Evolutionary conservation across 2,113 vertebrate species (phyloP).

Genomic region (Oryzias melastigma): DNA sequence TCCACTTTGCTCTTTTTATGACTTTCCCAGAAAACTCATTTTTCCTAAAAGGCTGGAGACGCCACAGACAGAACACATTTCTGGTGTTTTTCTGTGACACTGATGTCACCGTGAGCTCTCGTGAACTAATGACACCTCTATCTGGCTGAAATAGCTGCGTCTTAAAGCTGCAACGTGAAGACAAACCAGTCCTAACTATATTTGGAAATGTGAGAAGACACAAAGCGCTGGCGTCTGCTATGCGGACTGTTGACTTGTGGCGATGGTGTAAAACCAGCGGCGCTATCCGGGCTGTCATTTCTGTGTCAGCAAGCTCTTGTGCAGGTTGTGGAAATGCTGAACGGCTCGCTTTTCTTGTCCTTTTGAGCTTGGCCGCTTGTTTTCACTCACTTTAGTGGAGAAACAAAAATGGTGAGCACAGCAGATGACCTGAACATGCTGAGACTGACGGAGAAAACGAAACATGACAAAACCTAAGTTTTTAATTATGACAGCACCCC

Average conservation of each 20-base stretch:
- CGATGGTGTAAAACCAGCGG: conserved; percentile 21
- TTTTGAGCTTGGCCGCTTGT: too few relatives aligned
- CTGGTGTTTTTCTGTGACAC: not conserved
- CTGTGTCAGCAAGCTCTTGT: conserved; percentile 3
- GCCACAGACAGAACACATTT: not conserved
- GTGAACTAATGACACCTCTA: conserved; percentile 23
- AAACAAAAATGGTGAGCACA: too few relatives aligned
- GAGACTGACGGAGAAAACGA: too few relatives aligned
- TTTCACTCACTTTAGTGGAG: too few relatives aligned
- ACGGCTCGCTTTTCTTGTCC: conserved; percentile 6
- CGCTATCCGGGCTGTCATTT: conserved; percentile 26
- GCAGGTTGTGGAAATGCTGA: conserved; percentile 4
- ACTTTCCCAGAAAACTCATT: too few relatives aligned
- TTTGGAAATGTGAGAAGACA: conserved; percentile 39
- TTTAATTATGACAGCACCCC: too few relatives aligned
- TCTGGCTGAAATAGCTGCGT: conserved; percentile 27
- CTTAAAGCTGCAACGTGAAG: conserved; percentile 28
- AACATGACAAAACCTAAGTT: too few relatives aligned
- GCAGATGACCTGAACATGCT: too few relatives aligned
- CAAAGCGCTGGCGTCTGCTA: conserved; percentile 33
- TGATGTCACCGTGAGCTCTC: conserved; percentile 2
- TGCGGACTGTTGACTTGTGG: conserved; percentile 15
- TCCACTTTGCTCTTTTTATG: too few relatives aligned
- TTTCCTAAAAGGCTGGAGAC: too few relatives aligned
- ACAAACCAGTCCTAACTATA: conserved; percentile 30